phyloP scores from a whole-genome alignment of 2,797 vertebrate species.

The Monodelphis domestica region DNA sequence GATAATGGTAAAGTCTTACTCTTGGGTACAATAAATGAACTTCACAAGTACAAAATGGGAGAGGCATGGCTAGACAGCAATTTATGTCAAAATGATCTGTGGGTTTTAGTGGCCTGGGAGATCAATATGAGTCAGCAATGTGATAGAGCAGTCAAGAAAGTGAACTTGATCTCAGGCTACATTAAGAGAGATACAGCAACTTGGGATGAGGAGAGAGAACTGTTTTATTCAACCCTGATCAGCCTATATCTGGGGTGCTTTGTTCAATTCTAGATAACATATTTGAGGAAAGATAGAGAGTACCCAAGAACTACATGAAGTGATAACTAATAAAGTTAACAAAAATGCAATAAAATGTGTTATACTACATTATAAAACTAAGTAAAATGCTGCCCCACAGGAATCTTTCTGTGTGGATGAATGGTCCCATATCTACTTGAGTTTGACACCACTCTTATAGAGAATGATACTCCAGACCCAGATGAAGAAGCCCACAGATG shows the following conservation, averaged over 20 bases:
- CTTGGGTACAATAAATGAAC: neutral
- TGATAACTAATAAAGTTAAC: neutral
- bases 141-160: neutral
- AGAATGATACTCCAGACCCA: neutral
- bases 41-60: slow-evolving; percentile 1
- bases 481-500: neutral
- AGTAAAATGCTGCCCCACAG: neutral
- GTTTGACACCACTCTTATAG: neutral
- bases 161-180: neutral
- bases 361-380: neutral
- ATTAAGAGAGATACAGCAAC: neutral
- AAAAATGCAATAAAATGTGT: neutral
- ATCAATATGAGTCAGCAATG: neutral
- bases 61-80: neutral
- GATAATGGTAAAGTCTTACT: neutral
- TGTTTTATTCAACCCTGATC: neutral
- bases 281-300: neutral
- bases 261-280: neutral
- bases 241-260: neutral
- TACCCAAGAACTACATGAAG: neutral
- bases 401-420: neutral
- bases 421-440: neutral
- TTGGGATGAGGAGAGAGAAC: neutral
- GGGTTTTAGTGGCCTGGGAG: neutral
- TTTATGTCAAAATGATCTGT: slow-evolving; percentile 5